Evolutionary conservation across 2,888 invertebrate species (phyloP).

Genomic region (Helobdella robusta): DNA sequence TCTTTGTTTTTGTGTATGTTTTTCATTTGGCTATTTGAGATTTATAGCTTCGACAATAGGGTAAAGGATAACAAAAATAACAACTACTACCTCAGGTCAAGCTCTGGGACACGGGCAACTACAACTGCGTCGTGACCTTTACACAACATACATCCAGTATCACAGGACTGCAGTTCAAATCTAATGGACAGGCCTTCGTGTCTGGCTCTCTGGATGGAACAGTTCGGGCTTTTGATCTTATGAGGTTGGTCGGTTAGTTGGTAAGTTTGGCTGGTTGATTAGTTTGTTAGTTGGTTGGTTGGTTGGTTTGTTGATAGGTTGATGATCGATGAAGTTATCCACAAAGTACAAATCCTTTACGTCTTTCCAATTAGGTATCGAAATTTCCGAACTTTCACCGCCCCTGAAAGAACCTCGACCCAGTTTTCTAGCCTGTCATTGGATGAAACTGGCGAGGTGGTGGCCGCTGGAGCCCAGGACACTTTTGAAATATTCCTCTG

Average conservation of each 20-base stretch:
- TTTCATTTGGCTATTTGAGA: too few species aligned
- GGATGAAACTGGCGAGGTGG: constrained; percentile 80
- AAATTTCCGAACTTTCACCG: constrained; percentile 90
- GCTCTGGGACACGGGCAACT: constrained; percentile 79
- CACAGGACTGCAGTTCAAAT: constrained; percentile 73
- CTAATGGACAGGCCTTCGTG: constrained; percentile 73
- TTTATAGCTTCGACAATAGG: too few species aligned
- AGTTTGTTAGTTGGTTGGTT: too few species aligned
- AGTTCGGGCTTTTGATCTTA: constrained; percentile 84
- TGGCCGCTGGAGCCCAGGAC: constrained; percentile 88
- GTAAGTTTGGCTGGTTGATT: too few species aligned
- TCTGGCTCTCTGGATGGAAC: constrained; percentile 94
- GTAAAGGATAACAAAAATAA: too few species aligned
- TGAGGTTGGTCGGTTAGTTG: constrained; percentile 55
- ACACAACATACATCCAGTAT: constrained; percentile 77
- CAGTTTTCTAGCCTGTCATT: constrained; percentile 83
- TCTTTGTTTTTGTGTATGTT: too few species aligned
- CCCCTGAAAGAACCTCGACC: constrained; percentile 65
- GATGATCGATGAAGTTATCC: too few species aligned
- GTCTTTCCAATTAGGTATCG: constrained; percentile 64
- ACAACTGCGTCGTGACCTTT: constrained; percentile 93
- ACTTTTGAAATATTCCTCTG: constrained; percentile 89
- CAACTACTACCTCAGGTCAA: constrained; percentile 57
- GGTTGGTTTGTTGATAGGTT: too few species aligned
- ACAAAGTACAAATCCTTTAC: too few species aligned